Conservation (phyloP, 1,140 invertebrate species). For the Drosophila takahashii region DNA sequence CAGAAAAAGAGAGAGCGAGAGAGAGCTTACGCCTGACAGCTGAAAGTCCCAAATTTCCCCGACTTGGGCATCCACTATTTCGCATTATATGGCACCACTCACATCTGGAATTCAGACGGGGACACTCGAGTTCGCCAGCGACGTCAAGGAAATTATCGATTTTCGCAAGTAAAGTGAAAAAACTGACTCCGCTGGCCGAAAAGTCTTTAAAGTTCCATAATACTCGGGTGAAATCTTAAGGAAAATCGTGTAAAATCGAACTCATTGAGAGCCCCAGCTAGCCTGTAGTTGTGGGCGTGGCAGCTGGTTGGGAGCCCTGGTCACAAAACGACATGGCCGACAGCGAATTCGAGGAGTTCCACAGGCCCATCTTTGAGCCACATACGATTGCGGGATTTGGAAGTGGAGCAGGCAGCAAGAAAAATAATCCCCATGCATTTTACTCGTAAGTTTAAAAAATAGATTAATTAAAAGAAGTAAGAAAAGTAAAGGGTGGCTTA, state of each 20-base stretch:
- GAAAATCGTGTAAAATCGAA: background rate
- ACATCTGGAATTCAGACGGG: constrained; percentile 63
- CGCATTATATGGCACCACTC: constrained; percentile 31
- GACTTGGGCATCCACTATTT: constrained; percentile 10
- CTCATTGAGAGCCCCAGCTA: constrained; percentile 2
- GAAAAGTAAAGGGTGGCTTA: background rate
- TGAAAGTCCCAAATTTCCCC: constrained; percentile 61
- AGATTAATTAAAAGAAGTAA: background rate
- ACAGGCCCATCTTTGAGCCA: constrained; percentile 90
- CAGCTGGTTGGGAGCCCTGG: constrained; percentile 42
- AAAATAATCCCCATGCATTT: constrained; percentile 87
- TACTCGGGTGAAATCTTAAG: background rate
- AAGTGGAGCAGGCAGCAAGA: constrained; percentile 84
- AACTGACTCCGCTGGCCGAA: constrained; percentile 22
- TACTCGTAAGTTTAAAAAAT: constrained; percentile 87
- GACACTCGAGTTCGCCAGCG: constrained; percentile 46
- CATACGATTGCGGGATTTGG: constrained; percentile 89
- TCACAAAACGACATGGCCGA: constrained; percentile 89
- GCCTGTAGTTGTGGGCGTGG: constrained; percentile 47
- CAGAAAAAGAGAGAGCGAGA: constrained; percentile 40
- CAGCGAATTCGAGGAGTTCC: constrained; percentile 96
- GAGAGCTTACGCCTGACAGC: constrained; percentile 55
- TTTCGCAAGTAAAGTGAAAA: constrained; percentile 73
- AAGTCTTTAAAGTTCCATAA: background rate
- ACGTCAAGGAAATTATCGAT: constrained; percentile 84